Evolutionary conservation across 2,888 invertebrate species (phyloP), one percentile per base, ranked within the genome.

Genomic region (Bedellia somnulentella): DNA sequence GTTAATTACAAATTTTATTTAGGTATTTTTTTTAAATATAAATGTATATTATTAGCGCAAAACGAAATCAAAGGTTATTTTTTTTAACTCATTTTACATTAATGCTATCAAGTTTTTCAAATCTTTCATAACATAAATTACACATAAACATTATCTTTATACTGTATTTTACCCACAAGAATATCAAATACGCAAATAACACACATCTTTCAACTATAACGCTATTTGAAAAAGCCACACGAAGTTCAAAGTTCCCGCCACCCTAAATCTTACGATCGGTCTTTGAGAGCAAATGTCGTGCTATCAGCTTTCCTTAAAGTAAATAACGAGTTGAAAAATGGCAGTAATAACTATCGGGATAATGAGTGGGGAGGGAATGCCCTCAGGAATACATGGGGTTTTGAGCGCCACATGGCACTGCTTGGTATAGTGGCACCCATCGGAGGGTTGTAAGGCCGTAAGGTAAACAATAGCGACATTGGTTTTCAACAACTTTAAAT

Each of bases 261-360:
- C 66, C 66, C 52, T 57, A 58, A 60, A 67, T 67, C 66, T 67
- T 53, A 61, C 62, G 47, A 56, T 43, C 44, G 49, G 47, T 50
- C 49, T 60, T 59, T 53, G 47, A 46, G 48, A 64, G 61, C 66
- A 67, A 71, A 73, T 66, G 66, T 64, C 68, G 55, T 48, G 68
- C 59, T 73, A 73, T 75, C 71, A 64, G 66, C 63, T 60, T 57
- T 58, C 47, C 57, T 63, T 70, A 64, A 67, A 68, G 70, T 73
- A 73, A 75, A 73, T 73, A 75, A 73, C 71, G 68, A 75, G 73
- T 73, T 75, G 75, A 73, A 75, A 75, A 73, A 75, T 75, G 71
- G 68, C 71, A 63, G 75, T 63, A 71, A 75, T 75, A 73, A 73
- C 75, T 73, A 71, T 70, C 49, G 57, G 58, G 57, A 57, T 73